phyloP scores from a whole-genome alignment of 37 sponge, comb jelly and placozoan genomes.

The Oscarella lobularis region DNA sequence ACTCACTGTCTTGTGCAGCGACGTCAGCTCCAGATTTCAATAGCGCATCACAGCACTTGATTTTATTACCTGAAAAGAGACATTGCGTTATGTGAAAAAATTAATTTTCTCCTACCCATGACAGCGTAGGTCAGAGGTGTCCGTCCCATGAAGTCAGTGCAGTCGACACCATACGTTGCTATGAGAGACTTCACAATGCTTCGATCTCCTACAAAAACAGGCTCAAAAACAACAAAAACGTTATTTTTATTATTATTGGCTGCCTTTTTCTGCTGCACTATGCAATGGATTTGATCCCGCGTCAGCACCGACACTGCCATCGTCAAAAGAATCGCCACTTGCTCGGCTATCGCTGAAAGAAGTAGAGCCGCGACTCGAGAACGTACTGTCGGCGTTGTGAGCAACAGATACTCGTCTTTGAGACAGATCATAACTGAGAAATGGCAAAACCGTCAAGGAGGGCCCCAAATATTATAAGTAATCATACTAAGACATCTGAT shows the following conservation, averaged over 20 bases:
- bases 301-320: neutral
- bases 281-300: neutral
- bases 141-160: constrained; percentile 49
- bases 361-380: too few relatives aligned
- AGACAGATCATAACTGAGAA: too few relatives aligned
- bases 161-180: constrained; percentile 51
- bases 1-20: neutral
- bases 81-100: neutral
- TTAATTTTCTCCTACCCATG: constrained; percentile 14
- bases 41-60: constrained; percentile 49
- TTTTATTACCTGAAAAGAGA: constrained; percentile 38
- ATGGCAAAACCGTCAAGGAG: too few relatives aligned
- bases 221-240: neutral
- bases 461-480: neutral
- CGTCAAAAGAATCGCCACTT: too few relatives aligned
- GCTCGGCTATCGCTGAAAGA: too few relatives aligned
- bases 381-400: too few relatives aligned
- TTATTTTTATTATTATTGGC: neutral
- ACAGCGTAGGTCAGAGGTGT: constrained; percentile 85
- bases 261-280: neutral
- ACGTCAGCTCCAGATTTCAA: neutral
- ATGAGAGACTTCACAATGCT: constrained; percentile 13
- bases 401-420: too few relatives aligned
- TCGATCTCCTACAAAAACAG: constrained; percentile 22
- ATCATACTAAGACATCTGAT: neutral